Evolutionary conservation across 1,140 invertebrate genomes (phyloP).

Genomic region (Hypothenemus hampei): DNA sequence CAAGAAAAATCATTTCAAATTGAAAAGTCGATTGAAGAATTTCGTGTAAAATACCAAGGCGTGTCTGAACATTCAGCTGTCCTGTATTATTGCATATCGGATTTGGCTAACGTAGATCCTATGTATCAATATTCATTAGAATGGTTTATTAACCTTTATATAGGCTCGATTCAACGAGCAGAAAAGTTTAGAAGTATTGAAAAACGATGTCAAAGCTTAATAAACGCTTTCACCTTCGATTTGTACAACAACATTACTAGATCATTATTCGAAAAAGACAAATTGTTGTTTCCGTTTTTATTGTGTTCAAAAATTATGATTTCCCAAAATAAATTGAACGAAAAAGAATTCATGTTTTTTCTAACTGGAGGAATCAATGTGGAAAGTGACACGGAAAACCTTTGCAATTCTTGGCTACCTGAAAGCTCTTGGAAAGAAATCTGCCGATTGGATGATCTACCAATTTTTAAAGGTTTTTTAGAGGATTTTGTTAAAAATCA

Average conservation of each 20-base stretch:
- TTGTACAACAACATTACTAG: conserved; percentile 80
- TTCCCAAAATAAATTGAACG: conserved; percentile 62
- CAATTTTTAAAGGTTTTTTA: conserved; percentile 54
- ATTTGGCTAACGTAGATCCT: conserved; percentile 89
- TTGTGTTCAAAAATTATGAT: conserved; percentile 62
- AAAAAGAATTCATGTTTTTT: conserved; percentile 74
- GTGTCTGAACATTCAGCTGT: conserved; percentile 82
- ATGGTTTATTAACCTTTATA: conserved; percentile 93
- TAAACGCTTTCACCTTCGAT: conserved; percentile 80
- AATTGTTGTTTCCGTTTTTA: conserved; percentile 87
- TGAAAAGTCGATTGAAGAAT: conserved; percentile 70
- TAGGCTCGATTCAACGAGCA: conserved; percentile 82
- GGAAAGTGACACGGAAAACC: conserved; percentile 67
- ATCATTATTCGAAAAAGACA: conserved; percentile 93
- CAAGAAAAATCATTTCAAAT: conserved; percentile 58
- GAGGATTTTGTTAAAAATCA: conserved; percentile 52
- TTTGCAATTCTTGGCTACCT: conserved; percentile 69
- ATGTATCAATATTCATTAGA: too few species aligned
- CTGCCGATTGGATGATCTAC: conserved; percentile 64
- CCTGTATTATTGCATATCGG: conserved; percentile 87
- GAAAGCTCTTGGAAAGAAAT: conserved; percentile 82
- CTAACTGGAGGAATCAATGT: conserved; percentile 76
- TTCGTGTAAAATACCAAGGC: conserved; percentile 75
- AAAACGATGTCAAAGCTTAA: conserved; percentile 68
- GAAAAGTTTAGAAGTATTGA: conserved; percentile 74